Conservation (phyloP, 1,140 invertebrate species). For the Conus ventricosus region DNA sequence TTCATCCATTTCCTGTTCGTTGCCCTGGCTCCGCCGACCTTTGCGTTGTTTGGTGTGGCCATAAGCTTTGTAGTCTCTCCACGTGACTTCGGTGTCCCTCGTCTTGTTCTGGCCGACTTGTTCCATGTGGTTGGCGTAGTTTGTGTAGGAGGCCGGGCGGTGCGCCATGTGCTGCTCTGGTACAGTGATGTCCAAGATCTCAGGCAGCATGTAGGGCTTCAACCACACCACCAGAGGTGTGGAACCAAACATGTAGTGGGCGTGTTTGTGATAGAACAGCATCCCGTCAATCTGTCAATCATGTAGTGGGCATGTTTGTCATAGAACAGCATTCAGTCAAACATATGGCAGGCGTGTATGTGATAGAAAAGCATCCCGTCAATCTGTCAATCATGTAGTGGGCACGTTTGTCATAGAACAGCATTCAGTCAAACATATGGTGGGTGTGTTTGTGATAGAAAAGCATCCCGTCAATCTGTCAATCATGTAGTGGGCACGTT, state of each 20-base stretch:
- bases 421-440: too few relatives aligned
- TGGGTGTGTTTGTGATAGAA: too few relatives aligned
- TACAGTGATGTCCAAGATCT: slow-evolving; percentile 81
- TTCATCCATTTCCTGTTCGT: slow-evolving; percentile 20
- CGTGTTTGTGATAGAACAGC: slow-evolving; percentile 74
- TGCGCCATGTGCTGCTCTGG: slow-evolving; percentile 70
- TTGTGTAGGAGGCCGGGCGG: slow-evolving; percentile 61
- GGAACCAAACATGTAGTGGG: slow-evolving; percentile 84
- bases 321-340: too few relatives aligned
- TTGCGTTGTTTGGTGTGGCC: too few relatives aligned
- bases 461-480: too few relatives aligned
- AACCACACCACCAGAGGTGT: slow-evolving; percentile 93
- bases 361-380: too few relatives aligned
- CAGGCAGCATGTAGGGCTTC: slow-evolving; percentile 89
- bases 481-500: too few relatives aligned
- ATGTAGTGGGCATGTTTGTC: not conserved
- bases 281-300: slow-evolving; percentile 70
- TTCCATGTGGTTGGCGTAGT: slow-evolving; percentile 62
- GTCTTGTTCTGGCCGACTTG: slow-evolving; percentile 48
- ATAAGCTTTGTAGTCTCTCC: slow-evolving; percentile 13
- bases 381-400: too few relatives aligned
- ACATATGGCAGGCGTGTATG: not conserved
- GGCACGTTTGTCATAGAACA: too few relatives aligned
- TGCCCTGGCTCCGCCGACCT: not conserved
- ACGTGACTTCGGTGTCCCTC: not conserved